A percentile compares a stretch with the other conserved stretches of the same genome.
Conservation (phyloP, 2,797 vertebrate genomes). For the Alosa sapidissima region DNA sequence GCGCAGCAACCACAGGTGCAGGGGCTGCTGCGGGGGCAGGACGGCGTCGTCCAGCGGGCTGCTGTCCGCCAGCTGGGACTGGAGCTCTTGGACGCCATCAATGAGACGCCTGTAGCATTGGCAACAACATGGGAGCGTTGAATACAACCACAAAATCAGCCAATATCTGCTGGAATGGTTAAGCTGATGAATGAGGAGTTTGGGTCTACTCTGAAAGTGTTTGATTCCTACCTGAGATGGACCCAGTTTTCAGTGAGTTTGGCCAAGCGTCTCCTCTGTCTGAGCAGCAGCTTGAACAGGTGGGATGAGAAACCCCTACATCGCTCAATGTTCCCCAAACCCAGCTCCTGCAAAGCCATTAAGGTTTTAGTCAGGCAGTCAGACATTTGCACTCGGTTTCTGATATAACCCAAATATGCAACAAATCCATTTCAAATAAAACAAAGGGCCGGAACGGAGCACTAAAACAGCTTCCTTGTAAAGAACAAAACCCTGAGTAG, state of each 20-base stretch:
- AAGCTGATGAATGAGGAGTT: not conserved
- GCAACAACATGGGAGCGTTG: not conserved
- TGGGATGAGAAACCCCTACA: conserved; percentile 91
- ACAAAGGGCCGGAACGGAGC: not conserved
- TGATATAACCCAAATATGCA: not conserved
- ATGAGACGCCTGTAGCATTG: conserved; percentile 76
- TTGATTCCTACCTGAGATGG: conserved; percentile 77
- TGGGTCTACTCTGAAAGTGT: not conserved
- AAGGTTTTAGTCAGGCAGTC: not conserved
- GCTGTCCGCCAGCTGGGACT: conserved; percentile 57
- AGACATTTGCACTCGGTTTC: not conserved
- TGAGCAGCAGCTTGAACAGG: conserved; percentile 85
- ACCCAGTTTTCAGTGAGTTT: conserved; percentile 85
- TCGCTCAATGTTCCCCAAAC: conserved; percentile 83
- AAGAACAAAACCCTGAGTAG: not conserved
- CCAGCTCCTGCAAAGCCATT: conserved; percentile 78
- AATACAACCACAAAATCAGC: not conserved
- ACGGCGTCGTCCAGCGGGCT: conserved; percentile 61
- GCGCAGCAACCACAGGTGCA: conserved; percentile 76
- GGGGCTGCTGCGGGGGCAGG: conserved; percentile 84
- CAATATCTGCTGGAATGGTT: not conserved
- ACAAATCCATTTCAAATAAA: not conserved
- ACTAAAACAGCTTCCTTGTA: not conserved
- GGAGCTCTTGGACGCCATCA: conserved; percentile 75
- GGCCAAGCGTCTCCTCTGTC: conserved; percentile 82